These are phyloP conservation scores for Hirtodrosophila trivittata DNA, from an alignment of 2,888 invertebrate species.

Conservation along the genomic window DNA sequence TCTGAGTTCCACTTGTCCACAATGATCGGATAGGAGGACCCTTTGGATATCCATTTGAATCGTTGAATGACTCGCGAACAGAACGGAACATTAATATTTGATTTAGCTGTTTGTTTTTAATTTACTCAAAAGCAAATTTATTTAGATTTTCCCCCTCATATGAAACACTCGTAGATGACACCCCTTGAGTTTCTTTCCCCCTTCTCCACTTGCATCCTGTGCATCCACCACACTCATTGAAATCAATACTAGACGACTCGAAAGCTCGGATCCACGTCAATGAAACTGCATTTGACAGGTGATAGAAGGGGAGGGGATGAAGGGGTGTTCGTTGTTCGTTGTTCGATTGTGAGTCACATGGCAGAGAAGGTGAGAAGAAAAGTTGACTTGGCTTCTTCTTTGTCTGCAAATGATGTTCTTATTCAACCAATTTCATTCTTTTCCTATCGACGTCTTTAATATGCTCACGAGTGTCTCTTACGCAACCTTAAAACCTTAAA, in stretches of 20 bases:
- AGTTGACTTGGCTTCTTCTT: no score
- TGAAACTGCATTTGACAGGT: constrained; percentile 37
- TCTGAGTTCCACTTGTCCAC: constrained; percentile 31
- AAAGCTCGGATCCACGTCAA: constrained; percentile 7
- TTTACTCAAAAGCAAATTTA: constrained; percentile 73
- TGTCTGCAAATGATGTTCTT: no score
- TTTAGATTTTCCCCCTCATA: constrained; percentile 51
- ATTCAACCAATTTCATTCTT: no score
- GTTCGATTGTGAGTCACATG: no score
- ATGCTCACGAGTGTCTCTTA: no score
- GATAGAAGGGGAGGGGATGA: constrained; percentile 2
- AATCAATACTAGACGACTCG: constrained; percentile 67
- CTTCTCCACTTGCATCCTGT: constrained; percentile 14
- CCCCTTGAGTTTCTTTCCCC: constrained; percentile 17
- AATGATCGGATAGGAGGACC: constrained; percentile 49
- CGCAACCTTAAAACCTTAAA: no score
- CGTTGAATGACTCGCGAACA: constrained; percentile 37
- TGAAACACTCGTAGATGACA: constrained; percentile 21
- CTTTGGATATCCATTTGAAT: not conserved
- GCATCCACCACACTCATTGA: constrained; percentile 36
- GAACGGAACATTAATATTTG: constrained; percentile 77
- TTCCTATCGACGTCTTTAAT: no score
- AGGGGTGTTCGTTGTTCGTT: no score
- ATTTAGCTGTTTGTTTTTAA: constrained; percentile 78
- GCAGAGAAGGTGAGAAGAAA: no score